Percentiles rank a stretch among this genome's conserved stretches.
Conservation (phyloP, 2,888 invertebrate genomes). For the Stenurella melanura region DNA sequence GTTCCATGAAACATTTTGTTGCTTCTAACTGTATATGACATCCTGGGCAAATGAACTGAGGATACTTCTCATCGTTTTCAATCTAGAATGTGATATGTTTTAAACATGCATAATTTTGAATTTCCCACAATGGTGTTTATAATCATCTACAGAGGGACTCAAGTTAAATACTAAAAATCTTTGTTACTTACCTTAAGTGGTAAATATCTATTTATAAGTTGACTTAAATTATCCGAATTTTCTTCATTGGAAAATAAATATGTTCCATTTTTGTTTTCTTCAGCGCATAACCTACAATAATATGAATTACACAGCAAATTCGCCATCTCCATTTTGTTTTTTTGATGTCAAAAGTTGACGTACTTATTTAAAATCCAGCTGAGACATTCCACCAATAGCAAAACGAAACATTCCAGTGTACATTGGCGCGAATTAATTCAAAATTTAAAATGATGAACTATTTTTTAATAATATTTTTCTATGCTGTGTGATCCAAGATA, state of each 20-base stretch:
- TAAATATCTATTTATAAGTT: conserved; percentile 83
- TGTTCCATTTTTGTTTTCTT: conserved; percentile 82
- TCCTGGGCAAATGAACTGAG: conserved; percentile 84
- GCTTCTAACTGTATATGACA: conserved; percentile 86
- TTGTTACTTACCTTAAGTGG: conserved; percentile 80
- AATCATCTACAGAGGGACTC: conserved; percentile 60
- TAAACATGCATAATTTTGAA: conserved; percentile 53
- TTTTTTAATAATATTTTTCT: background rate
- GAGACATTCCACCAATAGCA: conserved; percentile 7
- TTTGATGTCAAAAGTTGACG: conserved; percentile 7
- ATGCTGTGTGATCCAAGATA: no score
- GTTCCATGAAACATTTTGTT: conserved; percentile 83
- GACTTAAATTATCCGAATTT: conserved; percentile 78
- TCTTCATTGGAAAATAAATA: conserved; percentile 78
- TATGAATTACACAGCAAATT: conserved; percentile 79
- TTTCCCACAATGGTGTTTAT: conserved; percentile 60
- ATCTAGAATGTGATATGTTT: conserved; percentile 75
- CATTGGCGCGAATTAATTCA: conserved; percentile 6
- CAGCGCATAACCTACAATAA: conserved; percentile 85
- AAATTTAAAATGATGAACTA: conserved; percentile 15
- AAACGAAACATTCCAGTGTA: background rate
- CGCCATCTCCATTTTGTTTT: conserved; percentile 64
- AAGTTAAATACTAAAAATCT: conserved; percentile 65
- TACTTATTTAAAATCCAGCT: conserved; percentile 8
- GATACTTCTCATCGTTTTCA: conserved; percentile 81